A percentile compares a stretch with the other conserved stretches of the same genome.
phyloP scores from a whole-genome alignment of 2,888 invertebrate species.

The Hirtodrosophila alboralis region DNA sequence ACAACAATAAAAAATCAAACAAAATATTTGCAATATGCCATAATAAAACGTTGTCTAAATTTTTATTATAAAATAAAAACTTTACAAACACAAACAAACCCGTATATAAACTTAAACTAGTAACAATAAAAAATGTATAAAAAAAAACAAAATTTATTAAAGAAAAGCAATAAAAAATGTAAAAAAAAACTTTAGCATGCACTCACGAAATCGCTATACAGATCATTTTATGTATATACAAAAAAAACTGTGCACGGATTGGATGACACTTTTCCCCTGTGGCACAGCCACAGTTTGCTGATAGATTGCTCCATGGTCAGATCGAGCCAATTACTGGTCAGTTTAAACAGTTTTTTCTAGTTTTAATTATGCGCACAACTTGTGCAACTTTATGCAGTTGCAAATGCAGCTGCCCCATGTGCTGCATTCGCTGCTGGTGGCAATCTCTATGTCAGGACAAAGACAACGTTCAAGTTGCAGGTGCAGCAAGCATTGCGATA shows the following conservation, averaged over 20 bases:
- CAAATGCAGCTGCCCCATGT: constrained; percentile 40
- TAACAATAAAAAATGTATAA: no score
- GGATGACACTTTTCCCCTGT: constrained; percentile 26
- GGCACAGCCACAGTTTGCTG: constrained; percentile 18
- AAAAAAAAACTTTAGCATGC: constrained; percentile 3
- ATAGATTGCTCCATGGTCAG: constrained; percentile 28
- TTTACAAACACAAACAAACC: no score
- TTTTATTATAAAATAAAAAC: no score
- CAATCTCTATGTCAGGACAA: constrained; percentile 60
- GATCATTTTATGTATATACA: constrained; percentile 6
- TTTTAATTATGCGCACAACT: constrained; percentile 68
- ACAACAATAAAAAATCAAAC: no score
- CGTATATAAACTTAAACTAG: no score
- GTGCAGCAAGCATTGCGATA: constrained; percentile 72
- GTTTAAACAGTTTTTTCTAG: constrained; percentile 48
- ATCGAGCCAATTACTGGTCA: constrained; percentile 48
- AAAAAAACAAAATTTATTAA: no score
- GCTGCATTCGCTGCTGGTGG: constrained; percentile 53
- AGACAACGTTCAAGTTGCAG: constrained; percentile 61
- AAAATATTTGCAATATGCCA: no score
- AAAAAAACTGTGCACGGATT: constrained; percentile 5
- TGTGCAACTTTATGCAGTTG: constrained; percentile 32
- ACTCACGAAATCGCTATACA: constrained; percentile 10
- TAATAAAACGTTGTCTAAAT: no score
- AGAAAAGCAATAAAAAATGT: no score